Evolutionary conservation across 2,888 invertebrate species (phyloP).

Genomic region (Sycophila texana): DNA sequence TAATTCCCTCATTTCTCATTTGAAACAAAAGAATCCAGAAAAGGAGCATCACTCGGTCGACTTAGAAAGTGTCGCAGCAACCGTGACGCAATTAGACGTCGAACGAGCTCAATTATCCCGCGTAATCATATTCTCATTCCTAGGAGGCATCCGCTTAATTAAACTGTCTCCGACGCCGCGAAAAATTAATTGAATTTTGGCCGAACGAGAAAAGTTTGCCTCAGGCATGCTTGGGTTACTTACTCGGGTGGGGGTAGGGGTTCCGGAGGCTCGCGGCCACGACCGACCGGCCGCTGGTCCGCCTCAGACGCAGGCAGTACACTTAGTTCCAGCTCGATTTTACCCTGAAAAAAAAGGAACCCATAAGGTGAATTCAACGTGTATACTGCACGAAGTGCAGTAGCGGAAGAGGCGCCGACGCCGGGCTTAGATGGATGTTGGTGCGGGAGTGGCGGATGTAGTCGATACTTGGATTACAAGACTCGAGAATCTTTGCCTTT

Average conservation of each 20-base stretch:
- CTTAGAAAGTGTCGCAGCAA: neutral
- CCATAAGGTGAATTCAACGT: too few relatives aligned
- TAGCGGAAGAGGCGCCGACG: neutral
- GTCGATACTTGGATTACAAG: neutral
- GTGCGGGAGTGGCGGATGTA: neutral
- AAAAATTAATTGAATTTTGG: neutral
- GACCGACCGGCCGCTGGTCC: conserved; percentile 80
- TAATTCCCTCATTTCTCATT: too few relatives aligned
- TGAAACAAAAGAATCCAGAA: too few relatives aligned
- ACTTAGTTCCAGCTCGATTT: conserved; percentile 83
- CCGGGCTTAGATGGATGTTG: neutral
- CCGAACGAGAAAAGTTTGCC: conserved; percentile 12
- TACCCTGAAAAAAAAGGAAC: conserved; percentile 77
- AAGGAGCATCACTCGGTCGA: neutral
- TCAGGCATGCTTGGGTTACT: conserved; percentile 61
- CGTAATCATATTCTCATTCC: neutral
- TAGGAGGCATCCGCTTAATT: conserved; percentile 22
- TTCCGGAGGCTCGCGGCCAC: conserved; percentile 81
- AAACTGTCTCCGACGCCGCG: conserved; percentile 29
- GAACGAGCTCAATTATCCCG: too few relatives aligned
- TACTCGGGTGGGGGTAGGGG: conserved; percentile 81
- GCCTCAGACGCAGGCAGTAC: conserved; percentile 81
- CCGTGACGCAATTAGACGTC: too few relatives aligned
- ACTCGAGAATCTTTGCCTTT: too few relatives aligned
- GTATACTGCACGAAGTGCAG: neutral